phyloP scores from a whole-genome alignment of 2,113 vertebrate genomes.

The Oreochromis aureus region DNA sequence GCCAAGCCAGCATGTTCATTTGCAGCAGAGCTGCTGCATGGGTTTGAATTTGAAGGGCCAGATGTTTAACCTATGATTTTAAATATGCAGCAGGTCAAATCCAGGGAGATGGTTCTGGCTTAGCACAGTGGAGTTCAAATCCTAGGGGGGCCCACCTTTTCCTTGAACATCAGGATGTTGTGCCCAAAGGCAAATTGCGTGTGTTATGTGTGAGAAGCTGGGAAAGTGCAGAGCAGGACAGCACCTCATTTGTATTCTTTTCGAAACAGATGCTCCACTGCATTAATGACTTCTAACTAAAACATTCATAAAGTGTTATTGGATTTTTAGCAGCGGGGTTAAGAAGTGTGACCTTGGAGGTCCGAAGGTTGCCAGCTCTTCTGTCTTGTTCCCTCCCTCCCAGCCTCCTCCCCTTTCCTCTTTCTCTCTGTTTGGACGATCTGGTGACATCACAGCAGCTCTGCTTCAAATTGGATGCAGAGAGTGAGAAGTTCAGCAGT shows the following conservation, averaged over 20 bases:
- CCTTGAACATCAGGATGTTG: conserved; percentile 44
- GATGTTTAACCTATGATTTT: conserved; percentile 58
- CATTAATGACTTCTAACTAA: conserved; percentile 72
- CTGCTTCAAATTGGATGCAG: conserved; percentile 77
- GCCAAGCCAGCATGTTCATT: conserved; percentile 9
- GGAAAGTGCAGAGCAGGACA: conserved; percentile 37
- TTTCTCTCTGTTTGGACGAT: conserved; percentile 59
- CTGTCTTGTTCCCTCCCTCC: conserved; percentile 34
- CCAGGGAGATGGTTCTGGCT: conserved; percentile 41
- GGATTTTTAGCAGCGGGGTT: conserved; percentile 73
- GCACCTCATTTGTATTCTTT: conserved; percentile 69
- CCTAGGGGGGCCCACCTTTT: conserved; percentile 35
- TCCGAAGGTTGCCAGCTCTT: conserved; percentile 57
- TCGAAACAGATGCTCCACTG: conserved; percentile 67
- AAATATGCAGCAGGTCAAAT: conserved; percentile 46
- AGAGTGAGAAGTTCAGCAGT: conserved; percentile 79
- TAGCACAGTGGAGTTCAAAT: conserved; percentile 28
- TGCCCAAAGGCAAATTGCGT: conserved; percentile 23
- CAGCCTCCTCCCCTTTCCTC: conserved; percentile 37
- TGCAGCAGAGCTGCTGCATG: conserved; percentile 2
- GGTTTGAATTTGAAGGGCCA: conserved; percentile 39
- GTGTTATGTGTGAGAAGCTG: neutral
- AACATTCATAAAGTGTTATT: conserved; percentile 76
- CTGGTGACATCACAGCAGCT: conserved; percentile 72
- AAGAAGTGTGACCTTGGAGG: conserved; percentile 66